Conservation (phyloP, 2,113 vertebrate genomes). For the Ailuropoda melanoleuca region DNA sequence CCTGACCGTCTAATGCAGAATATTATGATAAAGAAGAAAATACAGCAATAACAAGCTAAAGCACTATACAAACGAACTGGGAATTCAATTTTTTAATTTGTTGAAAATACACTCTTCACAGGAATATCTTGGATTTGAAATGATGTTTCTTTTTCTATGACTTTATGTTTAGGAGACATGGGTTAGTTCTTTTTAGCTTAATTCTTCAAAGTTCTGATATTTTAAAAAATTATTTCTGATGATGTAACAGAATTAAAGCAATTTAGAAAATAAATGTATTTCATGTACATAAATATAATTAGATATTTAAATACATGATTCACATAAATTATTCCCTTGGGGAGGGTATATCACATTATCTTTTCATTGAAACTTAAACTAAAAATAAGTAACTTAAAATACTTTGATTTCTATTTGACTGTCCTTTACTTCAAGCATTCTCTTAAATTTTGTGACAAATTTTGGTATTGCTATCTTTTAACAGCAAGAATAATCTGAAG, state of each 20-base stretch:
- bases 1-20: not conserved
- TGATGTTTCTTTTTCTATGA: not conserved
- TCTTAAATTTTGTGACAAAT: not conserved
- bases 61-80: not conserved
- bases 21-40: not conserved
- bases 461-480: slow-evolving; percentile 39
- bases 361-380: slow-evolving; percentile 8
- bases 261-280: not conserved
- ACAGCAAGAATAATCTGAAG: not conserved
- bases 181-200: not conserved
- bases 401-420: not conserved
- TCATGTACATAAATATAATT: slow-evolving; percentile 21
- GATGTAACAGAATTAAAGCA: not conserved
- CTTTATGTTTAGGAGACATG: not conserved
- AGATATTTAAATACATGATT: not conserved
- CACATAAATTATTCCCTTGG: not conserved
- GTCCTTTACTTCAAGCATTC: not conserved
- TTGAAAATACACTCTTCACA: not conserved
- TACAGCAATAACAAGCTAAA: not conserved
- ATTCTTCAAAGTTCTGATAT: slow-evolving; percentile 26
- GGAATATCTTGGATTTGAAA: not conserved
- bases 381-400: slow-evolving; percentile 38
- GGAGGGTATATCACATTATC: not conserved
- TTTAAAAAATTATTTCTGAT: slow-evolving; percentile 20
- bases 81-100: not conserved